Evolutionary conservation across 2,113 vertebrate species (phyloP).

Genomic region (Neolamprologus longior): DNA sequence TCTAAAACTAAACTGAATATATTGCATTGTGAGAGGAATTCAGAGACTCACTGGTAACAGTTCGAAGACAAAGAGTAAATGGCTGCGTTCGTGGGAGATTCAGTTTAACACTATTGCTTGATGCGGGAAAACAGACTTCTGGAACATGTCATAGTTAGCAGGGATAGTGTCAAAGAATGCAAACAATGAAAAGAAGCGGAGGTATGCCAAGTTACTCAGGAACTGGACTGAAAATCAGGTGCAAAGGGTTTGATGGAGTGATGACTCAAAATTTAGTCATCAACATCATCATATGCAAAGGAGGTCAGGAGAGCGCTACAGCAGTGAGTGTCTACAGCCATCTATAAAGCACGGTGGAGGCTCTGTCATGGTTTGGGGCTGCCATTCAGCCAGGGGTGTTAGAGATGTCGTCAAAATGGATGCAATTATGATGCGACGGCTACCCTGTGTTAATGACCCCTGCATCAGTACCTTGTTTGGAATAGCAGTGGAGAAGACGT

Average conservation of each 20-base stretch:
- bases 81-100: neutral
- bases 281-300: neutral
- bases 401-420: neutral
- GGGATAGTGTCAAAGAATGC: neutral
- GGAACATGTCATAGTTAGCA: neutral
- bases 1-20: neutral
- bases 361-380: neutral
- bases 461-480: neutral
- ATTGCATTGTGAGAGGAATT: neutral
- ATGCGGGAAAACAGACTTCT: neutral
- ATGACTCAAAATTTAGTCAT: neutral
- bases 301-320: neutral
- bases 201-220: neutral
- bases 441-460: neutral
- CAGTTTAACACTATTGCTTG: neutral
- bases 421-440: neutral
- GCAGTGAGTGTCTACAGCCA: neutral
- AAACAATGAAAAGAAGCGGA: neutral
- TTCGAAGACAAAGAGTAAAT: neutral
- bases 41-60: neutral
- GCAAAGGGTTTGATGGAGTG: neutral
- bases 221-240: neutral
- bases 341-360: neutral
- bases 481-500: neutral
- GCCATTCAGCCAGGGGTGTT: neutral